Evolutionary conservation across 2,797 vertebrate genomes (phyloP).

Genomic region (Danionella dracula): DNA sequence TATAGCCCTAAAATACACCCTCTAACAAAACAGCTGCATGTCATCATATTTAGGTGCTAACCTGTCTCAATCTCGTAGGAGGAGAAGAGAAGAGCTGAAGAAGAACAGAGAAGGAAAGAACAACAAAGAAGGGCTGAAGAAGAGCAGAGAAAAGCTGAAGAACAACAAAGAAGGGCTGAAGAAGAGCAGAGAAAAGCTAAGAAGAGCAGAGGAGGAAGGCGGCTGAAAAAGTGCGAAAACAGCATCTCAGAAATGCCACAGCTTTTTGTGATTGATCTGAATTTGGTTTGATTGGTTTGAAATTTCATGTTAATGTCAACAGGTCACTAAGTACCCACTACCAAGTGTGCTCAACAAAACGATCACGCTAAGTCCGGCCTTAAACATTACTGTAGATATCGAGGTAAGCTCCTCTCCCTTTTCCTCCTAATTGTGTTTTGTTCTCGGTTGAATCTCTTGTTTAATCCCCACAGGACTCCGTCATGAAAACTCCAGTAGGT

Average conservation of each 20-base stretch:
- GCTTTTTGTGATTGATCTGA: no score
- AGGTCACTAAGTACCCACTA: slow-evolving; percentile 11
- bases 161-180: slow-evolving; percentile 56
- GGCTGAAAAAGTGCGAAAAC: slow-evolving; percentile 35
- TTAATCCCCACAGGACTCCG: slow-evolving; percentile 44
- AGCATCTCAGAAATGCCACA: slow-evolving; percentile 54
- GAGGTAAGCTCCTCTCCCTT: slow-evolving; percentile 24
- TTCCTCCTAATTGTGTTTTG: neutral
- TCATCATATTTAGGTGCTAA: no score
- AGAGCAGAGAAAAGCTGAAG: no score
- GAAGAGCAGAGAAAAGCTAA: no score
- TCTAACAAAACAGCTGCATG: no score
- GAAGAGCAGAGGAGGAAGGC: slow-evolving; percentile 31
- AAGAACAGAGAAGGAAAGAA: slow-evolving; percentile 48
- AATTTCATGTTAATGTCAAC: neutral
- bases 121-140: slow-evolving; percentile 58
- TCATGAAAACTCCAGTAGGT: slow-evolving; percentile 58
- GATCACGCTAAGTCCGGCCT: slow-evolving; percentile 23
- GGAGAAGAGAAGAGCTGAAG: slow-evolving; percentile 56
- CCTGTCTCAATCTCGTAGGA: slow-evolving; percentile 54
- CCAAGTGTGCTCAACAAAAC: slow-evolving; percentile 26
- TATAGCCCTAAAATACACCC: no score
- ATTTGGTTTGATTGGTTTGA: neutral
- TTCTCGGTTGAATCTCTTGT: neutral
- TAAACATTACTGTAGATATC: slow-evolving; percentile 44